Conservation (phyloP, 2,888 invertebrate genomes). For the Phlogophora meticulosa region DNA sequence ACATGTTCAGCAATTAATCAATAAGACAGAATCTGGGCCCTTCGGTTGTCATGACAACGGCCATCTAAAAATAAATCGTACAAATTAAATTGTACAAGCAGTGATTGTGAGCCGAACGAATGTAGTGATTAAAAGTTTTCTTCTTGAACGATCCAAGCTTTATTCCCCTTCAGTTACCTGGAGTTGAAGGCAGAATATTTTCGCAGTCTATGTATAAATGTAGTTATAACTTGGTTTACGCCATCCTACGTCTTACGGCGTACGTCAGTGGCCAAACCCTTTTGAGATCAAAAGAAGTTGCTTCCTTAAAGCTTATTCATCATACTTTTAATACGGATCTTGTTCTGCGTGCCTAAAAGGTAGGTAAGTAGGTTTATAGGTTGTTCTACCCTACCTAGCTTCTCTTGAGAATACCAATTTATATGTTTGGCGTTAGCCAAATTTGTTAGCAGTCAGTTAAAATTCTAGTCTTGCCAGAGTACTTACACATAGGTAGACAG, state of each 20-base stretch:
- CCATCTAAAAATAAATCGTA: constrained; percentile 67
- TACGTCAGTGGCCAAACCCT: constrained; percentile 15
- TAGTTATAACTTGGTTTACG: constrained; percentile 48
- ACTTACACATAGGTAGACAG: too few species aligned
- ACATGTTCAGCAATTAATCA: constrained; percentile 81
- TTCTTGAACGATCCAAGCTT: constrained; percentile 38
- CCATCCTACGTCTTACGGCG: too few species aligned
- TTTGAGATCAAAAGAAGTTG: constrained; percentile 53
- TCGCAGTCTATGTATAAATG: constrained; percentile 55
- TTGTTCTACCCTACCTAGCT: neutral
- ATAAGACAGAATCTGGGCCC: constrained; percentile 76
- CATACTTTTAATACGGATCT: constrained; percentile 26
- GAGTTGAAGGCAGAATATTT: constrained; percentile 47
- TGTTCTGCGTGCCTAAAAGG: neutral
- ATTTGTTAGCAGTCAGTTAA: neutral
- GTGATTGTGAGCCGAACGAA: constrained; percentile 47
- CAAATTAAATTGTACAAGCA: constrained; percentile 55
- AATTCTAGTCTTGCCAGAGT: too few species aligned
- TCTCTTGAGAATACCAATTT: constrained; percentile 16
- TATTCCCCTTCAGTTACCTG: constrained; percentile 44
- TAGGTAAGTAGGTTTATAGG: neutral
- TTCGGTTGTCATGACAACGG: constrained; percentile 73
- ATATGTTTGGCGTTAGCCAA: constrained; percentile 3
- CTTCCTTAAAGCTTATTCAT: constrained; percentile 38
- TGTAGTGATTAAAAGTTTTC: constrained; percentile 59